phyloP scores from a whole-genome alignment of 2,888 invertebrate species.

The Stenchaetothrips biformis region DNA sequence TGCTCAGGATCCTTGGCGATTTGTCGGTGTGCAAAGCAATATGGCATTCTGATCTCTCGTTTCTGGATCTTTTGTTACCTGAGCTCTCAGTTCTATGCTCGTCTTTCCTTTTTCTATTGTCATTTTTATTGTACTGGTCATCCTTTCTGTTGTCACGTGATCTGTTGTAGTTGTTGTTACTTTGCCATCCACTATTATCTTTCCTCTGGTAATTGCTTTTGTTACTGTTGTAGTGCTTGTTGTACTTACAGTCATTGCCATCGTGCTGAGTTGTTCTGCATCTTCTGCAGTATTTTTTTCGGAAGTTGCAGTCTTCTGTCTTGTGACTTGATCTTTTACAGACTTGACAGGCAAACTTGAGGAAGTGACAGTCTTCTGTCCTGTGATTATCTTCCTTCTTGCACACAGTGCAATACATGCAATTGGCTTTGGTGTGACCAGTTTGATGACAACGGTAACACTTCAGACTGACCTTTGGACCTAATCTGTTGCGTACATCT shows the following conservation, averaged over 20 bases:
- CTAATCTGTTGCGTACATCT: background rate
- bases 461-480: background rate
- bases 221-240: no score
- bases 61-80: background rate
- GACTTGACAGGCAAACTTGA: background rate
- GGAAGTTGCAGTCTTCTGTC: background rate
- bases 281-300: background rate
- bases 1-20: no score
- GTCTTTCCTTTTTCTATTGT: background rate
- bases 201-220: background rate
- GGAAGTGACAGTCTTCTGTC: background rate
- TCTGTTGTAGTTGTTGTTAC: no score
- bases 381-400: background rate
- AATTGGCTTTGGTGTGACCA: background rate
- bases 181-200: no score
- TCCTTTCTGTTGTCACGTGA: background rate
- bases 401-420: background rate
- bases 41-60: background rate
- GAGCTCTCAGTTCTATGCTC: no score
- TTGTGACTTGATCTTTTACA: background rate
- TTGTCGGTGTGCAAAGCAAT: no score
- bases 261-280: background rate
- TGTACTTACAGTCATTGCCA: no score
- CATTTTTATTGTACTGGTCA: background rate
- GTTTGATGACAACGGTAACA: background rate